Percentiles rank a stretch among this genome's conserved stretches.
Evolutionary conservation across 2,797 vertebrate genomes (phyloP).

Genomic region (Pangasius djambal): DNA sequence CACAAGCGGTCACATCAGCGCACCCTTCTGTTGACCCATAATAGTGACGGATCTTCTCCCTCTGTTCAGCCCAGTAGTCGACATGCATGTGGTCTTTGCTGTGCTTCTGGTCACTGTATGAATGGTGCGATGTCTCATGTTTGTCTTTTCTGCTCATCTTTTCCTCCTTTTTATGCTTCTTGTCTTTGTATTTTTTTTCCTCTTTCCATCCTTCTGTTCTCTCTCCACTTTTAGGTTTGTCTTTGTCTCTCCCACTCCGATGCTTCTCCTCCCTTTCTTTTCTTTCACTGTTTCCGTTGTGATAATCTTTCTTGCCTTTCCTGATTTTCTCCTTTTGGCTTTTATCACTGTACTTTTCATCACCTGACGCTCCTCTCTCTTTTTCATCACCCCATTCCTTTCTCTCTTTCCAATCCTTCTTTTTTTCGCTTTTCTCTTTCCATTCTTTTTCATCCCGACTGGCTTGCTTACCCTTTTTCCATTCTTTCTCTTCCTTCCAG

Average conservation of each 20-base stretch:
- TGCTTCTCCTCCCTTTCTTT: slow-evolving; percentile 44
- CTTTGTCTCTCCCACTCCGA: slow-evolving; percentile 31
- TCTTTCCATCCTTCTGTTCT: slow-evolving; percentile 58
- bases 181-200: slow-evolving; percentile 17
- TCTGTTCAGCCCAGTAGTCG: slow-evolving; percentile 74
- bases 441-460: slow-evolving; percentile 20
- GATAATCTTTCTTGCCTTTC: slow-evolving; percentile 53
- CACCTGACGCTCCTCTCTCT: slow-evolving; percentile 19
- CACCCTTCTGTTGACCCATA: slow-evolving; percentile 74
- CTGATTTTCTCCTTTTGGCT: slow-evolving; percentile 35
- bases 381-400: slow-evolving; percentile 38
- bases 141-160: slow-evolving; percentile 53
- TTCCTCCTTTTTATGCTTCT: slow-evolving; percentile 39
- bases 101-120: slow-evolving; percentile 47
- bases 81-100: slow-evolving; percentile 58
- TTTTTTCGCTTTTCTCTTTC: slow-evolving; percentile 38
- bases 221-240: slow-evolving; percentile 46
- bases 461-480: slow-evolving; percentile 26
- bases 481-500: slow-evolving; percentile 27
- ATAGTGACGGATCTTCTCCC: slow-evolving; percentile 67
- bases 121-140: slow-evolving; percentile 53
- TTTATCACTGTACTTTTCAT: slow-evolving; percentile 39
- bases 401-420: slow-evolving; percentile 51
- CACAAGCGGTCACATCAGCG: slow-evolving; percentile 74
- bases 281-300: slow-evolving; percentile 22